These are phyloP conservation scores for Oasisia sp. DNA, from an alignment of 2,888 invertebrate genomes.

Conservation along the genomic window DNA sequence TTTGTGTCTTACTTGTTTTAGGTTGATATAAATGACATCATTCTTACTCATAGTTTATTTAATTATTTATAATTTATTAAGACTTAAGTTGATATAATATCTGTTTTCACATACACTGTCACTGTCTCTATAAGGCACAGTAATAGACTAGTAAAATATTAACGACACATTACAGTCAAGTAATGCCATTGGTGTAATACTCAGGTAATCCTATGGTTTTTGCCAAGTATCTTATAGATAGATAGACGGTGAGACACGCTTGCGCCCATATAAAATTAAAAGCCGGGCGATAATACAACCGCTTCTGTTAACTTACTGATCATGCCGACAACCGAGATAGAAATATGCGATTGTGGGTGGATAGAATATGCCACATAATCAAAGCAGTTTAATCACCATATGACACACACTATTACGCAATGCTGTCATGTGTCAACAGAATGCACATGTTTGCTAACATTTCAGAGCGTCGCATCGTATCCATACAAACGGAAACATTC, in stretches of 20 bases:
- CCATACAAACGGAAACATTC: conserved; percentile 6
- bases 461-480: neutral
- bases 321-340: neutral
- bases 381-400: neutral
- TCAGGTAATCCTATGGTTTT: too few relatives aligned
- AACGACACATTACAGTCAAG: neutral
- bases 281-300: neutral
- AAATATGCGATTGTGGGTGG: neutral
- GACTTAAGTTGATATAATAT: too few relatives aligned
- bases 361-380: neutral
- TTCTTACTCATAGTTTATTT: too few relatives aligned
- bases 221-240: too few relatives aligned
- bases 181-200: too few relatives aligned
- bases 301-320: neutral
- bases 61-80: too few relatives aligned
- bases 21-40: neutral
- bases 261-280: too few relatives aligned
- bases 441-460: neutral
- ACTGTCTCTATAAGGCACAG: neutral
- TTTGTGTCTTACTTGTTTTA: neutral
- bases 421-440: neutral
- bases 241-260: too few relatives aligned
- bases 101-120: neutral
- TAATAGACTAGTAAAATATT: neutral
- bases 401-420: neutral